phyloP scores from a whole-genome alignment of 2,888 invertebrate species.

The Helleia helle region DNA sequence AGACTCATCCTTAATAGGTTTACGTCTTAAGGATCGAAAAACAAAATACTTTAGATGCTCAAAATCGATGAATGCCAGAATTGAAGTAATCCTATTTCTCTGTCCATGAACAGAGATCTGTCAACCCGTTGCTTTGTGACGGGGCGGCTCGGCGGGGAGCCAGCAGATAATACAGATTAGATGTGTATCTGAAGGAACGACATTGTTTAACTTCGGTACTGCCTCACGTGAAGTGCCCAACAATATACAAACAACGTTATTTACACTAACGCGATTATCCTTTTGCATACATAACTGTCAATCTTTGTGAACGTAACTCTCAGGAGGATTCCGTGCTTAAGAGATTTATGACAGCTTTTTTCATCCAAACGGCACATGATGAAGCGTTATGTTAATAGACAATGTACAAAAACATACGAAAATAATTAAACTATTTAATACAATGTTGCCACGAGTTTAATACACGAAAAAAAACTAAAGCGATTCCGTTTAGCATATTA shows the following conservation, averaged over 20 bases:
- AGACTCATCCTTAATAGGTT: constrained; percentile 17
- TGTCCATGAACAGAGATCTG: constrained; percentile 61
- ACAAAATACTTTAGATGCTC: constrained; percentile 34
- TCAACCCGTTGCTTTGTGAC: constrained; percentile 72
- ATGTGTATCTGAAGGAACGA: constrained; percentile 60
- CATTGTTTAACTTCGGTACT: constrained; percentile 67
- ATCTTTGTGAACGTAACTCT: constrained; percentile 1
- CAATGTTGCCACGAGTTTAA: no score
- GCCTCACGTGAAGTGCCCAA: constrained; percentile 44
- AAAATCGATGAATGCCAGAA: constrained; percentile 38
- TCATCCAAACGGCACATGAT: no score
- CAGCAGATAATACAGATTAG: constrained; percentile 64
- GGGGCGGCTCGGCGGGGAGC: constrained; percentile 56
- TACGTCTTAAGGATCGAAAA: constrained; percentile 27
- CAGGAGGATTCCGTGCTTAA: constrained; percentile 20
- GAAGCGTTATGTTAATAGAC: no score
- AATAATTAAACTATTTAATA: no score
- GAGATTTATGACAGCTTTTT: constrained; percentile 3
- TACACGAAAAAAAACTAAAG: constrained; percentile 27
- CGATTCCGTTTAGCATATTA: constrained; percentile 8
- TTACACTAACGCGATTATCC: constrained; percentile 56
- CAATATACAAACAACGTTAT: constrained; percentile 67
- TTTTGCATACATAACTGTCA: constrained; percentile 6
- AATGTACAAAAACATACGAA: no score
- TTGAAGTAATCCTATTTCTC: constrained; percentile 62